A percentile compares a stretch with the other conserved stretches of the same genome.
Conservation (phyloP, 2,113 vertebrate species). For the Paramormyrops kingsleyae region DNA sequence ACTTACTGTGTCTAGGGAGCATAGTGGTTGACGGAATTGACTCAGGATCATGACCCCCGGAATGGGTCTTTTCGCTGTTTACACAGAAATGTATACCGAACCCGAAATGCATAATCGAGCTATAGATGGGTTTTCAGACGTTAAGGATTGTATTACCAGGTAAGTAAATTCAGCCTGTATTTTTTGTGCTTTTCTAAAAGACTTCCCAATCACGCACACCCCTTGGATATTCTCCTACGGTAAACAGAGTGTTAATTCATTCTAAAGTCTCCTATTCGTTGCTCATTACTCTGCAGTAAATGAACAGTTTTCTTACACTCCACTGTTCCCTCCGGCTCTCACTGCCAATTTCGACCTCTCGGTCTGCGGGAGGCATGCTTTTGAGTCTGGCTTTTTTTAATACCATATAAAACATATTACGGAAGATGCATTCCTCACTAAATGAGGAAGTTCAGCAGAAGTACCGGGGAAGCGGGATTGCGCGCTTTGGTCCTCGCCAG, state of each 20-base stretch:
- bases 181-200: not conserved
- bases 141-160: not conserved
- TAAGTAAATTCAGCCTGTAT: not conserved
- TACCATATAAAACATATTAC: not conserved
- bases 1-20: not conserved
- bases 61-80: not conserved
- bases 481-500: not conserved
- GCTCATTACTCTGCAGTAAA: not conserved
- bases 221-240: not conserved
- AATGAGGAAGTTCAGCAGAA: not conserved
- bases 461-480: not conserved
- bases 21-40: not conserved
- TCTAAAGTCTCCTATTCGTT: not conserved
- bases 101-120: not conserved
- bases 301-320: not conserved
- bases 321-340: not conserved
- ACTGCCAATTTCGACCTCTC: not conserved
- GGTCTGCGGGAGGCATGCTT: not conserved
- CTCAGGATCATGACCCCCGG: not conserved
- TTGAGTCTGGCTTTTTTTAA: not conserved
- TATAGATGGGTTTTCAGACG: not conserved
- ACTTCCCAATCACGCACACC: not conserved
- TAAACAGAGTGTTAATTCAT: slow-evolving; percentile 6
- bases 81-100: not conserved
- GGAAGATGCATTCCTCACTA: not conserved